These are phyloP conservation scores for Rhopalosiphum maidis DNA, from an alignment of 1,140 invertebrate genomes.

Conservation along the genomic window DNA sequence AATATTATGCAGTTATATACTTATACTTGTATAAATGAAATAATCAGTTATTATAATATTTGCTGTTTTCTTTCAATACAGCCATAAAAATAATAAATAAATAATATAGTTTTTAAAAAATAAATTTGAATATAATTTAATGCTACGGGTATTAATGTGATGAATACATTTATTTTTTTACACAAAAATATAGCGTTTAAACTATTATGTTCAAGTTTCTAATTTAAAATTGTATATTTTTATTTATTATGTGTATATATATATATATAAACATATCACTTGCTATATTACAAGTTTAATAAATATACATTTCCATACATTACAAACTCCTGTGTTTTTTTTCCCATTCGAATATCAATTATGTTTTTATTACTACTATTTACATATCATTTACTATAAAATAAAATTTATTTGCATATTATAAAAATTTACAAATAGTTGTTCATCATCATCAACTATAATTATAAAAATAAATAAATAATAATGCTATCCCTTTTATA, in stretches of 20 bases:
- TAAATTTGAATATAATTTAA: not conserved
- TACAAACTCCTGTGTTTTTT: not conserved
- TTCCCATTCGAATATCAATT: not conserved
- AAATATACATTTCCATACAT: not conserved
- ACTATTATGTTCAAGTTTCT: no score
- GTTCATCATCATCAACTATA: not conserved
- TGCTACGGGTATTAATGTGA: not conserved
- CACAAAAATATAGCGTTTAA: not conserved
- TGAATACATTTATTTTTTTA: no score
- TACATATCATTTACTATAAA: not conserved
- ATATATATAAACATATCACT: not conserved
- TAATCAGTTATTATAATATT: not conserved
- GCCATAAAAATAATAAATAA: no score
- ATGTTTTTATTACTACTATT: constrained; percentile 7
- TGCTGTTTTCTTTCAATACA: not conserved
- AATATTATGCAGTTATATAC: not conserved
- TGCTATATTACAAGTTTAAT: not conserved
- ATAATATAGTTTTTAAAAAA: not conserved
- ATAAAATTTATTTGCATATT: not conserved
- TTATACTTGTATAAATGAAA: not conserved
- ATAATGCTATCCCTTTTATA: not conserved
- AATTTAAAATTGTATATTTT: not conserved
- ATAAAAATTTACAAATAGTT: not conserved
- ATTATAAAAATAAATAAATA: not conserved
- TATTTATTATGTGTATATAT: no score